Evolutionary conservation across 2,888 invertebrate species (phyloP).

Genomic region (Nebria salina): DNA sequence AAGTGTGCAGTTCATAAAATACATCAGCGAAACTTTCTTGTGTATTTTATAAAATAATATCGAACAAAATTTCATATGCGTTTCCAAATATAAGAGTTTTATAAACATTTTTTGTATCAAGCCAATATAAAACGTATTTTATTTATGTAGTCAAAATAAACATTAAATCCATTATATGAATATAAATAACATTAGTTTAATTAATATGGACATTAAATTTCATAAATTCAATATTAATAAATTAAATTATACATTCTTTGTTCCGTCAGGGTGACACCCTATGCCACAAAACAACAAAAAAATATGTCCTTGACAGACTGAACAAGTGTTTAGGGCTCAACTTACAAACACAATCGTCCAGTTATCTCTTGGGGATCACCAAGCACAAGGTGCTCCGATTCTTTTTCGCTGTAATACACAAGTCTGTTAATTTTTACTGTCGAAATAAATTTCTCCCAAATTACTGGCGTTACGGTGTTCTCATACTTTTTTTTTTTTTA

Average conservation of each 20-base stretch:
- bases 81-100: too few species aligned
- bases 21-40: background rate
- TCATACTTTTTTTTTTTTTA: constrained; percentile 13
- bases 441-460: constrained; percentile 6
- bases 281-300: background rate
- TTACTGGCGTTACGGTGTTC: background rate
- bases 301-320: background rate
- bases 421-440: constrained; percentile 6
- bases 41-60: too few species aligned
- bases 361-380: background rate
- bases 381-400: background rate
- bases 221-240: background rate
- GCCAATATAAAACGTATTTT: background rate
- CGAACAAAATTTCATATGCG: too few species aligned
- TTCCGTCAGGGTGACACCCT: background rate
- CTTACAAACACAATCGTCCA: background rate
- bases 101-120: too few species aligned
- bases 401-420: background rate
- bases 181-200: background rate
- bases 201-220: background rate
- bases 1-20: background rate
- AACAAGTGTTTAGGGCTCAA: background rate
- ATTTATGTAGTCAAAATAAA: background rate
- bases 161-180: background rate
- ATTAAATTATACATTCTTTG: background rate